Evolutionary conservation across 1,140 invertebrate genomes (phyloP).

Genomic region (Drosophila biarmipes): DNA sequence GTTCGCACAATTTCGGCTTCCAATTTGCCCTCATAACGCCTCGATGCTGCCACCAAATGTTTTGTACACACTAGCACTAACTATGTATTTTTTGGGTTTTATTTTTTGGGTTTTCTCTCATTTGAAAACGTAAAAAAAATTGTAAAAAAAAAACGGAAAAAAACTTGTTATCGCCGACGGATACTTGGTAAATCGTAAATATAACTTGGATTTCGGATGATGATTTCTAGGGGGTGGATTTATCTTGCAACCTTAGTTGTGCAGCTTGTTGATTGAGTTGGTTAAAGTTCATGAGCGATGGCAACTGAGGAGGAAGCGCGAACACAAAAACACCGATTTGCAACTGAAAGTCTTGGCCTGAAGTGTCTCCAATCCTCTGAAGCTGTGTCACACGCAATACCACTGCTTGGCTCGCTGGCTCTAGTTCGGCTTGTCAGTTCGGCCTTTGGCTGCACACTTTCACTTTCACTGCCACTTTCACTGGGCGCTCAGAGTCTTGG

Average conservation of each 20-base stretch:
- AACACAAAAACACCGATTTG: slow-evolving; percentile 40
- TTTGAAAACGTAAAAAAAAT: slow-evolving; percentile 40
- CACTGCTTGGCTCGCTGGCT: neutral
- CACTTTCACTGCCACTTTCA: slow-evolving; percentile 18
- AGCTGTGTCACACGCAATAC: slow-evolving; percentile 2
- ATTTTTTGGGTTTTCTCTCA: slow-evolving; percentile 3
- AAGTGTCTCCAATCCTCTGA: slow-evolving; percentile 32
- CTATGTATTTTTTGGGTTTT: slow-evolving; percentile 5
- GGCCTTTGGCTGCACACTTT: neutral
- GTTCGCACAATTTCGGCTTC: slow-evolving; percentile 8
- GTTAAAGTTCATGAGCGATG: slow-evolving; percentile 29
- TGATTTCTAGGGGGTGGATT: slow-evolving; percentile 4
- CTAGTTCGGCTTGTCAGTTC: neutral
- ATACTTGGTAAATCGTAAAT: slow-evolving; percentile 13
- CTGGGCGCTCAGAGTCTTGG: slow-evolving; percentile 29
- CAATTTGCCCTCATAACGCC: neutral
- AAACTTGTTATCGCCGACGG: slow-evolving; percentile 56
- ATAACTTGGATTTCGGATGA: neutral
- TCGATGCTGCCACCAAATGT: slow-evolving; percentile 13
- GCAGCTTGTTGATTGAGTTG: slow-evolving; percentile 57
- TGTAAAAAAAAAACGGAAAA: slow-evolving; percentile 53
- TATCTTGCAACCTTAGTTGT: slow-evolving; percentile 18
- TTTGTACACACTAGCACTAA: slow-evolving; percentile 23
- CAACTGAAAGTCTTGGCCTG: slow-evolving; percentile 29
- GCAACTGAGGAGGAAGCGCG: slow-evolving; percentile 30